Percentiles rank a stretch among this genome's conserved stretches.
Conservation (phyloP, 2,888 invertebrate genomes). For the Diaprepes abbreviatus region DNA sequence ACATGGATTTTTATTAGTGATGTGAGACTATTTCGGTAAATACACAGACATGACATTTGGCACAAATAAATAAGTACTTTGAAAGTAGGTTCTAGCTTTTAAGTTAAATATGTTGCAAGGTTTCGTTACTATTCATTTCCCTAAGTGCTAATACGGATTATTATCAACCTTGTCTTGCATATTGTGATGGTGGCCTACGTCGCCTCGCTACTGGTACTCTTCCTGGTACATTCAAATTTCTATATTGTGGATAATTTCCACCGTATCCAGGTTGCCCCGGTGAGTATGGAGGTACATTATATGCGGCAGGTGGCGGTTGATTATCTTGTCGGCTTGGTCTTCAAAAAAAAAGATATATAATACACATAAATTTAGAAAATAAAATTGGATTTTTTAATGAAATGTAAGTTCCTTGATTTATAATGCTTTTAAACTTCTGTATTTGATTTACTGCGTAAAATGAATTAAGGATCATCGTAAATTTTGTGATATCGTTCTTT, state of each 20-base stretch:
- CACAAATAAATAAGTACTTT: not conserved
- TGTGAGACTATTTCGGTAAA: too few relatives aligned
- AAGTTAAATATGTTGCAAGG: not conserved
- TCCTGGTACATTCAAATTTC: constrained; percentile 14
- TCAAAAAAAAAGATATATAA: constrained; percentile 2
- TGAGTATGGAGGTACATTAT: constrained; percentile 9
- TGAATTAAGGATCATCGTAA: too few relatives aligned
- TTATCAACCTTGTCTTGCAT: constrained; percentile 14
- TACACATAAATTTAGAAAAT: too few relatives aligned
- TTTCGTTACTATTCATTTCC: not conserved
- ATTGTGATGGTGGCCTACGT: constrained; percentile 12
- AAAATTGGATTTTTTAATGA: too few relatives aligned
- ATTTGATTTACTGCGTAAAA: too few relatives aligned
- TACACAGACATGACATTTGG: too few relatives aligned
- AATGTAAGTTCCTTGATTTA: too few relatives aligned
- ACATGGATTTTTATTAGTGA: too few relatives aligned
- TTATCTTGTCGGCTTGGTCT: constrained; percentile 29
- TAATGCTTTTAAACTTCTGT: too few relatives aligned
- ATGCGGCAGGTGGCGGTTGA: not conserved
- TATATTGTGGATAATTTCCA: constrained; percentile 2
- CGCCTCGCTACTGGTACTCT: constrained; percentile 5
- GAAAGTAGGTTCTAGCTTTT: not conserved
- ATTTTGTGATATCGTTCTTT: too few relatives aligned
- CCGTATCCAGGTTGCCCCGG: not conserved
- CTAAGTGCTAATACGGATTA: not conserved